Percentiles rank a stretch among this genome's conserved stretches.
Evolutionary conservation across 2,797 vertebrate genomes (phyloP).

Genomic region (Pempheris klunzingeri): DNA sequence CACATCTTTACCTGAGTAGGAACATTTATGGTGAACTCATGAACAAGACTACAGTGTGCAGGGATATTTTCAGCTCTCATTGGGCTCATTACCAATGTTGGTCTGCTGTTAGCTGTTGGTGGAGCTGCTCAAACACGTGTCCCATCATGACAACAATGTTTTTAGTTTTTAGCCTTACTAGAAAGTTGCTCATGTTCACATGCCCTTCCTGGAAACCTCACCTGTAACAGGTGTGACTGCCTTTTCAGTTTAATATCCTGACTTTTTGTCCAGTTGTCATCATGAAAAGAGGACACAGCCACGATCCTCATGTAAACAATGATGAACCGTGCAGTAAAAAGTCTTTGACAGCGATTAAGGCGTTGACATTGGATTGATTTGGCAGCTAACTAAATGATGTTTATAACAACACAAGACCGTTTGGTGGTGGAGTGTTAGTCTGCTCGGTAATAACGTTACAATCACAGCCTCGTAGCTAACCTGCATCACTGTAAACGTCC

Average conservation of each 20-base stretch:
- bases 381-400: background rate
- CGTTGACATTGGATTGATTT: background rate
- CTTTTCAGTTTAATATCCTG: background rate
- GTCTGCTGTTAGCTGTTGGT: background rate
- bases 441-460: background rate
- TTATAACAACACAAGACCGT: background rate
- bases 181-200: no score
- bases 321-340: background rate
- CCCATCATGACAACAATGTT: background rate
- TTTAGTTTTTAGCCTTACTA: background rate
- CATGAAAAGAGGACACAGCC: background rate
- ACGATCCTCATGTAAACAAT: background rate
- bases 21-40: background rate
- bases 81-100: background rate
- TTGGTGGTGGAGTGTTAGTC: background rate
- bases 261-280: background rate
- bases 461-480: constrained; percentile 25
- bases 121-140: background rate
- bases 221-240: background rate
- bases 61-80: background rate
- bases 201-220: background rate
- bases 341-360: background rate
- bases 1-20: background rate
- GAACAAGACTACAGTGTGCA: no score
- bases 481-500: constrained; percentile 20